Evolutionary conservation across 1,140 invertebrate genomes (phyloP).

Genomic region (Lepidurus apus): DNA sequence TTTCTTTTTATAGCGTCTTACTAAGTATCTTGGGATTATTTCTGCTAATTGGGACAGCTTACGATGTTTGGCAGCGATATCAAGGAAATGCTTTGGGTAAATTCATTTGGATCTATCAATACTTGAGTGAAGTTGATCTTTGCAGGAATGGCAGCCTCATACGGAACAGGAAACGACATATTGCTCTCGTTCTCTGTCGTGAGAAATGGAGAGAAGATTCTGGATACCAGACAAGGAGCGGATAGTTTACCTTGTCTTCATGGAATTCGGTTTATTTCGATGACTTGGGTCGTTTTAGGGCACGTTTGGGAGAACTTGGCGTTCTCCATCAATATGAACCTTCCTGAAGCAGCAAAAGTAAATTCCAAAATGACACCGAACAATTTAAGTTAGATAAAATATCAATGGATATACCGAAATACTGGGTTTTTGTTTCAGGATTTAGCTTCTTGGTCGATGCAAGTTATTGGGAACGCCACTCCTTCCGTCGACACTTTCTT

Average conservation of each 20-base stretch:
- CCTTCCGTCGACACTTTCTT: slow-evolving; percentile 91
- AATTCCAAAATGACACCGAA: not conserved
- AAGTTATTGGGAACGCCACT: slow-evolving; percentile 75
- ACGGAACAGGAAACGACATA: not conserved
- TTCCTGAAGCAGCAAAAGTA: not conserved
- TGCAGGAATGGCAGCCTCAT: not conserved
- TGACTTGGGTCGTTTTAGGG: slow-evolving; percentile 88
- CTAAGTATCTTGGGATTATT: slow-evolving; percentile 27
- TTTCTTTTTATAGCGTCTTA: not conserved
- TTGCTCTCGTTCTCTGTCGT: slow-evolving; percentile 45
- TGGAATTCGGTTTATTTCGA: slow-evolving; percentile 73
- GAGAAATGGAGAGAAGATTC: slow-evolving; percentile 44
- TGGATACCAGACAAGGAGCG: slow-evolving; percentile 47
- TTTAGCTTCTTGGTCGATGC: slow-evolving; percentile 66
- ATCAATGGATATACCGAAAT: not conserved
- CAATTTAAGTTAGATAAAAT: not conserved
- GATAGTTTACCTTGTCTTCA: slow-evolving; percentile 77
- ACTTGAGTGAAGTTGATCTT: no score
- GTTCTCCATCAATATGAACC: slow-evolving; percentile 27
- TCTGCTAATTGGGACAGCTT: slow-evolving; percentile 9
- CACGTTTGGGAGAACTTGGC: slow-evolving; percentile 72
- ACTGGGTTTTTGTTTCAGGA: not conserved
- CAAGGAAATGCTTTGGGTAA: not conserved
- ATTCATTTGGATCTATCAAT: not conserved
- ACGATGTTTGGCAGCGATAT: slow-evolving; percentile 25